Evolutionary conservation across 2,888 invertebrate species (phyloP).

Genomic region (Drosophila dives): DNA sequence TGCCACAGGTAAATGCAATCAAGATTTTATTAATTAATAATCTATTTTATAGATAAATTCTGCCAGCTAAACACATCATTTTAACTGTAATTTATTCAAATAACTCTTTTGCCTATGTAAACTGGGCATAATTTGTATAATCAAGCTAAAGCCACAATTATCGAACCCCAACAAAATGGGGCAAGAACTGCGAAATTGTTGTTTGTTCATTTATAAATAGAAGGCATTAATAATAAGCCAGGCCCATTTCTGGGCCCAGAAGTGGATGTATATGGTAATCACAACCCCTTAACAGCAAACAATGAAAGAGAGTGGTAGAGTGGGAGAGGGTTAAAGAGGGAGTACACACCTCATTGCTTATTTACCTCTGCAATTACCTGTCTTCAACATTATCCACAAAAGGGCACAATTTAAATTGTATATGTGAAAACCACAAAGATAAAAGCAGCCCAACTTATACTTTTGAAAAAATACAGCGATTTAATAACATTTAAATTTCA

Average conservation of each 20-base stretch:
- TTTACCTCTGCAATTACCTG: not conserved
- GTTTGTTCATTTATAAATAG: conserved; percentile 37
- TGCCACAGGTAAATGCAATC: not conserved
- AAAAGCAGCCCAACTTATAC: not conserved
- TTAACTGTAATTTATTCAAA: not conserved
- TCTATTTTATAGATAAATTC: not conserved
- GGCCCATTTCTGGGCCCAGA: not conserved
- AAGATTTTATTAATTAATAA: not conserved
- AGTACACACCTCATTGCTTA: not conserved
- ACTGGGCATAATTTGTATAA: not conserved
- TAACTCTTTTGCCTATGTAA: not conserved
- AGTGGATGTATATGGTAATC: not conserved
- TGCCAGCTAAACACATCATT: not conserved
- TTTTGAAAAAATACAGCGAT: not conserved
- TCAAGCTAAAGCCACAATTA: not conserved
- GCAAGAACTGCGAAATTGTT: conserved; percentile 1
- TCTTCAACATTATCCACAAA: conserved; percentile 11
- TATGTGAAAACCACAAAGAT: not conserved
- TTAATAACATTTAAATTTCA: not conserved
- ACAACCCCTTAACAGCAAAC: not conserved
- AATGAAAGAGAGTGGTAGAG: too few species aligned
- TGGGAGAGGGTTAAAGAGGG: not conserved
- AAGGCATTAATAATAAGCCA: conserved; percentile 20
- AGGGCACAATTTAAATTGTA: conserved; percentile 3
- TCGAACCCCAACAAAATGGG: not conserved